These are phyloP conservation scores for Trinectes maculatus DNA, from an alignment of 2,113 vertebrate genomes.

Conservation along the genomic window DNA sequence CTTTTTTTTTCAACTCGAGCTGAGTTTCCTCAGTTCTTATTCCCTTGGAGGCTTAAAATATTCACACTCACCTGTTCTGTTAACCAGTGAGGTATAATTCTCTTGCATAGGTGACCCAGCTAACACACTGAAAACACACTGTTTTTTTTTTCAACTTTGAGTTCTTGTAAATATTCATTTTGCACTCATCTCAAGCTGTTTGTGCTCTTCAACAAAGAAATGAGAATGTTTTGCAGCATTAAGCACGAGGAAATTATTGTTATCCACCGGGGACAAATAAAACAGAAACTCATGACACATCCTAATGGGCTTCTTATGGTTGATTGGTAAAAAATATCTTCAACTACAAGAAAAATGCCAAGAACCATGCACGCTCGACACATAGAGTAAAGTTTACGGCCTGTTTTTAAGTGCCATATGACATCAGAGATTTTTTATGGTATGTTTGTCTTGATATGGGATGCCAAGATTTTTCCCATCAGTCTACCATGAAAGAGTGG, in stretches of 20 bases:
- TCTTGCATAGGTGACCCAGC: background rate
- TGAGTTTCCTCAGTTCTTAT: background rate
- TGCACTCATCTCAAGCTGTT: background rate
- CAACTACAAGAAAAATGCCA: background rate
- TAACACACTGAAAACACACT: slow-evolving; percentile 14
- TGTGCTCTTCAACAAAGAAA: slow-evolving; percentile 5
- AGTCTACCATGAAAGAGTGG: slow-evolving; percentile 56
- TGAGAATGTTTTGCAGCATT: slow-evolving; percentile 42
- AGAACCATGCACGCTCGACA: background rate
- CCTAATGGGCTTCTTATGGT: slow-evolving; percentile 39
- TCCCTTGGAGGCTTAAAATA: background rate
- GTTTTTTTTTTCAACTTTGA: background rate
- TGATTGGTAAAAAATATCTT: slow-evolving; percentile 17
- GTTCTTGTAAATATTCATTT: background rate
- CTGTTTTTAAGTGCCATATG: slow-evolving; percentile 20
- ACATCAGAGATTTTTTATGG: slow-evolving; percentile 50
- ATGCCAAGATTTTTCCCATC: slow-evolving; percentile 68
- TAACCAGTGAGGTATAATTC: background rate
- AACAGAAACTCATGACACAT: slow-evolving; percentile 25
- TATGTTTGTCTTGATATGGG: slow-evolving; percentile 47
- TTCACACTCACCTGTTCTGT: background rate
- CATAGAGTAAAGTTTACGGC: slow-evolving; percentile 5
- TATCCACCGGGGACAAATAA: slow-evolving; percentile 23
- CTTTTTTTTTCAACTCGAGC: background rate
- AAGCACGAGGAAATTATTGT: slow-evolving; percentile 41